These are phyloP conservation scores for Cariama cristata DNA, from an alignment of 2,113 vertebrate genomes.

Conservation along the genomic window DNA sequence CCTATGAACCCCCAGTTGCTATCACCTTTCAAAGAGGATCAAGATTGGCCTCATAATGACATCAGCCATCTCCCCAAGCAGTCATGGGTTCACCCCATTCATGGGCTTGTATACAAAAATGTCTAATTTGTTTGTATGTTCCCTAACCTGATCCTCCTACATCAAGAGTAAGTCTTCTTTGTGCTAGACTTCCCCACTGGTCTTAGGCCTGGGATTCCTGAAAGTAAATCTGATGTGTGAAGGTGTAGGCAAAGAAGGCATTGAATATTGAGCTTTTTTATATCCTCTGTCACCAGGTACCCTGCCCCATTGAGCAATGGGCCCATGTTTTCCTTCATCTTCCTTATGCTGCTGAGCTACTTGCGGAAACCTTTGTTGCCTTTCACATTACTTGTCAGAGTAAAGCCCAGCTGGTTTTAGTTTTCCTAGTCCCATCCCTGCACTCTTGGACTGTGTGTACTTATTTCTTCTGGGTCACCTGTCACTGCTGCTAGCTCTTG, in stretches of 20 bases:
- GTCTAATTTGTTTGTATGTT: not conserved
- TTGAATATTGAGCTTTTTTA: not conserved
- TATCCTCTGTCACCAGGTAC: not conserved
- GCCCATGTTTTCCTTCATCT: not conserved
- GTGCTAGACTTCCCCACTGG: not conserved
- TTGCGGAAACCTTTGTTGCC: not conserved
- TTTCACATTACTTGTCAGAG: not conserved
- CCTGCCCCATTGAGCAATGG: not conserved
- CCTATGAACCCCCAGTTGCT: rapidly evolving
- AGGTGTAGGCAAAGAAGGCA: not conserved
- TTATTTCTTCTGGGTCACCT: not conserved
- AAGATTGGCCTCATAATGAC: too few relatives aligned
- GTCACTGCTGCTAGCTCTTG: not conserved
- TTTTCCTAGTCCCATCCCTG: not conserved
- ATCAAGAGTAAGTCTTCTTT: not conserved
- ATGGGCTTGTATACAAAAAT: not conserved
- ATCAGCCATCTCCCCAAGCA: not conserved
- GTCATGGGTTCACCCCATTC: not conserved
- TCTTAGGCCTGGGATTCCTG: not conserved
- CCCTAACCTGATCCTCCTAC: not conserved
- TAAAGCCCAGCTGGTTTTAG: not conserved
- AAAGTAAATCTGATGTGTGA: not conserved
- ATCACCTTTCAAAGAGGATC: not conserved
- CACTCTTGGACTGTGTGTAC: too few relatives aligned
- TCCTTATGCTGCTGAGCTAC: not conserved